Base-by-base conservation (phyloP, 1,140 invertebrate species). In the Oscheius sp. region DNA sequence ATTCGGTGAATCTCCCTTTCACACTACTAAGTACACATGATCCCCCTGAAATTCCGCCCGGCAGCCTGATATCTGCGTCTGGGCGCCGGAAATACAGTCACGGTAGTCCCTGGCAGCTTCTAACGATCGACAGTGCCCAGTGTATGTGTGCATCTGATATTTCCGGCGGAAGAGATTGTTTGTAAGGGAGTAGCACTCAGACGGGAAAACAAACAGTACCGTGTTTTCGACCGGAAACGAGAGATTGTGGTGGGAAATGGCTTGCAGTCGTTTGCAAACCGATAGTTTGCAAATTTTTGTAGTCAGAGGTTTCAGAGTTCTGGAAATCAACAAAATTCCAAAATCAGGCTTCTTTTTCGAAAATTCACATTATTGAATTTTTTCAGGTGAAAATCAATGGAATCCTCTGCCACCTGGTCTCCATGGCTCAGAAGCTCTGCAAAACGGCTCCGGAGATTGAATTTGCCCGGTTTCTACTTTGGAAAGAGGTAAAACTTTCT, bases 361-460 rank as follows among this genome's bases (percentile, higher is more conserved):
- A 10, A 10, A n/a, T n/a, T 42, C 7, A n/a, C 38, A 42, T 42
- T 7, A 10, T 42, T n/a, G 15, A 23, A 55, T 20, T 13, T 13
- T 55, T 55, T 13, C 49, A 55, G 49, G 28, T 20, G 23, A 55
- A 55, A 23, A 55, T 55, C 49, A 55, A 55, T 23, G 49, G 49
- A 55, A 23, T 55, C 49, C 15, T 20, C 7, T 23, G 15, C 15
- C 15, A 55, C 23, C 49, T 55, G 7, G 49, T 20, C 15, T 15
- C 15, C 23, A 20, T 15, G 7, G 4, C 7, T 26, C 15, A 55
- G 49, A 23, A 7, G 15, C 7, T 55, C 23, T 26, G 15, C 7
- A 20, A 15, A 15, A 4, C 7, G 4, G 49, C 28, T 4, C 4
- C 49, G 15, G 49, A 55, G 23, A 4, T 55, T 26, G 49, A 55